A percentile compares a stretch with the other conserved stretches of the same genome.
phyloP scores from a whole-genome alignment of 2,113 vertebrate species.

The Sigmodon hispidus region DNA sequence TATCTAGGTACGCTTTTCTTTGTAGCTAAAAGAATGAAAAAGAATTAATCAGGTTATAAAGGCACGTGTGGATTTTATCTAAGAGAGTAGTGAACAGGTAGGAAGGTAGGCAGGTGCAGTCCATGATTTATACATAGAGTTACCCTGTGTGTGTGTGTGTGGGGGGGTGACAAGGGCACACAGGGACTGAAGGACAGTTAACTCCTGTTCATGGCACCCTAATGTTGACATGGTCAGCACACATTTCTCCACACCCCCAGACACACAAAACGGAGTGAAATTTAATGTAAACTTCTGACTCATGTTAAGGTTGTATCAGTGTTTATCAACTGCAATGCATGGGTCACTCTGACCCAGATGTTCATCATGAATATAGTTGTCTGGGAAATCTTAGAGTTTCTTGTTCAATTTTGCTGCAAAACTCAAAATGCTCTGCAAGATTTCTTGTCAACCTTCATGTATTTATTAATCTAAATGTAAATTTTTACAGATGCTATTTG shows the following conservation, averaged over 20 bases:
- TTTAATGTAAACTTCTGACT: not conserved
- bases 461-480: conserved; percentile 11
- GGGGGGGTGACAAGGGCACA: too few species aligned
- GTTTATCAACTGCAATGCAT: not conserved
- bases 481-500: conserved; percentile 2
- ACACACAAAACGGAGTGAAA: not conserved
- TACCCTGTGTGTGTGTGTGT: not conserved
- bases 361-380: too few species aligned
- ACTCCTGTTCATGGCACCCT: too few species aligned
- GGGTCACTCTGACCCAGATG: too few species aligned
- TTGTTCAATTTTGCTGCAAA: not conserved
- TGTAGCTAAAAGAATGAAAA: not conserved
- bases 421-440: not conserved
- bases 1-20: not conserved
- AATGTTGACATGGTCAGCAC: not conserved
- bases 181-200: not conserved
- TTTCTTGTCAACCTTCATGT: not conserved
- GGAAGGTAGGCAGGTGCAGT: not conserved
- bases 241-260: not conserved
- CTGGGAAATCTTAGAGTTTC: not conserved
- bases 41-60: not conserved
- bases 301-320: too few species aligned
- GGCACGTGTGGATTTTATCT: not conserved
- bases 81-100: not conserved
- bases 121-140: not conserved